phyloP scores from a whole-genome alignment of 37 sponge, comb jelly and placozoan genomes.

The Chondrilla cf. caribensis region DNA sequence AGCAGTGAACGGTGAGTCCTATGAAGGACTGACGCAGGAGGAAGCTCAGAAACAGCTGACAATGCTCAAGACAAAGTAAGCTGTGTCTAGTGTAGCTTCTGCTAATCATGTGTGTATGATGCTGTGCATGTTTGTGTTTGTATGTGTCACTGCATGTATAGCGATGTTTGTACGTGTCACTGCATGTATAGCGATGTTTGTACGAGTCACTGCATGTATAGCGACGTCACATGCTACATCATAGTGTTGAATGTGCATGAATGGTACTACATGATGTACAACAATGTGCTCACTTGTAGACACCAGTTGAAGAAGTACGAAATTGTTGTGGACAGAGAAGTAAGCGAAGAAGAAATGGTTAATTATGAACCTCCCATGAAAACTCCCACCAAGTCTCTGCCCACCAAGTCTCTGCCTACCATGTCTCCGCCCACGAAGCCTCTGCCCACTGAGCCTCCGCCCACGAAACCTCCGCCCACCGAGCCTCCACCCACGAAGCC shows the following conservation, averaged over 20 bases:
- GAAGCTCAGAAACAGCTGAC: slow-evolving; percentile 61
- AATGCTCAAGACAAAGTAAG: slow-evolving; percentile 57
- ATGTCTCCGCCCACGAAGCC: too few species aligned
- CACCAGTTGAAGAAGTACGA: neutral
- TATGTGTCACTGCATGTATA: neutral
- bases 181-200: too few species aligned
- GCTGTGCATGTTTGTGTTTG: neutral
- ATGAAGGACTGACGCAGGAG: slow-evolving; percentile 45
- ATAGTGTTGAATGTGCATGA: neutral
- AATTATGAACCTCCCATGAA: too few species aligned
- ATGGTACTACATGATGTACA: neutral
- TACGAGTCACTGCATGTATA: too few species aligned
- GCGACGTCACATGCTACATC: too few species aligned
- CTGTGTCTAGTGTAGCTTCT: neutral
- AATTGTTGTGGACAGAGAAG: neutral
- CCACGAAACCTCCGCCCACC: too few species aligned
- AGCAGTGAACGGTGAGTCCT: slow-evolving; percentile 68
- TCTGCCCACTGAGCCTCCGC: too few species aligned
- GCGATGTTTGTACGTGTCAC: neutral
- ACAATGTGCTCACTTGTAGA: neutral
- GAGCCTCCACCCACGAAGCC: too few species aligned
- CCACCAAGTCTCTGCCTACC: neutral
- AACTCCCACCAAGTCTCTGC: neutral
- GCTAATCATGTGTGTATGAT: neutral
- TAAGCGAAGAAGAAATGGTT: slow-evolving; percentile 1